Percentiles rank a stretch among this genome's conserved stretches.
phyloP scores from a whole-genome alignment of 2,888 invertebrate genomes.

The Luffia ferchaultella region DNA sequence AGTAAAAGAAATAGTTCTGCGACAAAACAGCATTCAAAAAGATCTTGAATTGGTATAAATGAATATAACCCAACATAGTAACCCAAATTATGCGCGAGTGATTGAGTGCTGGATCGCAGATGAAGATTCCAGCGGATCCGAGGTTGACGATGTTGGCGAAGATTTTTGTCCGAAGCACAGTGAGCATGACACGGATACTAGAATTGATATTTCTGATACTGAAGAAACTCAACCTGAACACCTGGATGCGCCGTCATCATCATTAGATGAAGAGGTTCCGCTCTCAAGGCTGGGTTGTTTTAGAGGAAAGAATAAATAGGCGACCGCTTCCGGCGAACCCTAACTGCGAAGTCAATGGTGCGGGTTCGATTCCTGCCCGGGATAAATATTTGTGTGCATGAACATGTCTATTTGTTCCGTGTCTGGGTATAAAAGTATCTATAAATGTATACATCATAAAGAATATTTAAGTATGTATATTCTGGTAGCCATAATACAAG shows the following conservation, averaged over 20 bases:
- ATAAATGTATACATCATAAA: no score
- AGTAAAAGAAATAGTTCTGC: constrained; percentile 6
- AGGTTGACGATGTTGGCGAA: constrained; percentile 5
- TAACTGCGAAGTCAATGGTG: no score
- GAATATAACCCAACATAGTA: background rate
- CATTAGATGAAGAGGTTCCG: constrained; percentile 5
- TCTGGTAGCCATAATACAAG: no score
- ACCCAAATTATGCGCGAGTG: background rate
- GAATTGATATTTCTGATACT: constrained; percentile 5
- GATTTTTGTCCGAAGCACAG: constrained; percentile 6
- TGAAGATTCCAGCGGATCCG: constrained; percentile 4
- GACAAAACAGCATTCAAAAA: background rate
- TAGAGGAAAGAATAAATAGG: constrained; percentile 1
- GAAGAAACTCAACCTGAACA: constrained; percentile 5
- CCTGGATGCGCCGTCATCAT: constrained; percentile 3
- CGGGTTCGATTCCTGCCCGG: no score
- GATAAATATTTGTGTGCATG: no score
- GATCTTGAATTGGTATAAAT: background rate
- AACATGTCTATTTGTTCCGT: no score
- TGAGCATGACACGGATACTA: constrained; percentile 6
- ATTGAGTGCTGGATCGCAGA: constrained; percentile 3
- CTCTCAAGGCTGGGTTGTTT: constrained; percentile 6
- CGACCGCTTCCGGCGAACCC: no score
- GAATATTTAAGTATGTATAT: no score
- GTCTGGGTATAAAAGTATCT: no score